Conservation (phyloP, 2,888 invertebrate genomes). For the Trileptium ribeirensis region DNA sequence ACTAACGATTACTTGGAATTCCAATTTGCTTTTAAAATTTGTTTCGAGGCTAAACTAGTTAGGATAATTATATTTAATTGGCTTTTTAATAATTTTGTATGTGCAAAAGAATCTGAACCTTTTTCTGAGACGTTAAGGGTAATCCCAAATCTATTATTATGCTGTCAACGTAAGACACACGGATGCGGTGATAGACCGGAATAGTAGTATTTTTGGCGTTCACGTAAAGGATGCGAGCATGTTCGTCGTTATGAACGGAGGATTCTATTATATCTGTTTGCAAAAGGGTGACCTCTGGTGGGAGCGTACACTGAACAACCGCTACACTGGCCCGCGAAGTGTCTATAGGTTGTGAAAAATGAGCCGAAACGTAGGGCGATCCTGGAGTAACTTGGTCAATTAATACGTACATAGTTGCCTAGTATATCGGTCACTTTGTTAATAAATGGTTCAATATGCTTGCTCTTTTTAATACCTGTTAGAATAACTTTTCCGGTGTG, state of each 20-base stretch:
- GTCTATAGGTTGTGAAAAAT: neutral
- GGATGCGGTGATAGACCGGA: neutral
- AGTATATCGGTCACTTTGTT: neutral
- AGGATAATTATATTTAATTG: too few species aligned
- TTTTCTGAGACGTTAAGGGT: too few species aligned
- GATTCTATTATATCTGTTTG: neutral
- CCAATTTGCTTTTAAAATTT: too few species aligned
- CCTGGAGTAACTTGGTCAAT: neutral
- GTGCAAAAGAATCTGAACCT: too few species aligned
- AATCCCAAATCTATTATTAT: too few species aligned
- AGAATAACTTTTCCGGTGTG: neutral
- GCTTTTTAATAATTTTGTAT: too few species aligned
- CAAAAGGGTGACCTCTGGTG: neutral
- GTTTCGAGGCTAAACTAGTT: too few species aligned
- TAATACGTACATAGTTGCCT: neutral
- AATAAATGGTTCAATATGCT: neutral
- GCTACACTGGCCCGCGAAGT: neutral
- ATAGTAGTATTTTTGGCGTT: neutral
- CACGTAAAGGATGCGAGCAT: neutral
- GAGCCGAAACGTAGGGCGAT: neutral
- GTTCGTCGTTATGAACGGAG: neutral
- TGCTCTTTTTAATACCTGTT: neutral
- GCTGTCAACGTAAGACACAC: too few species aligned
- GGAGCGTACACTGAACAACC: neutral
- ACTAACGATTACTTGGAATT: too few species aligned